A percentile compares a stretch with the other conserved stretches of the same genome.
Evolutionary conservation across 2,113 vertebrate species (phyloP).

Genomic region (Corynorhinus townsendii): DNA sequence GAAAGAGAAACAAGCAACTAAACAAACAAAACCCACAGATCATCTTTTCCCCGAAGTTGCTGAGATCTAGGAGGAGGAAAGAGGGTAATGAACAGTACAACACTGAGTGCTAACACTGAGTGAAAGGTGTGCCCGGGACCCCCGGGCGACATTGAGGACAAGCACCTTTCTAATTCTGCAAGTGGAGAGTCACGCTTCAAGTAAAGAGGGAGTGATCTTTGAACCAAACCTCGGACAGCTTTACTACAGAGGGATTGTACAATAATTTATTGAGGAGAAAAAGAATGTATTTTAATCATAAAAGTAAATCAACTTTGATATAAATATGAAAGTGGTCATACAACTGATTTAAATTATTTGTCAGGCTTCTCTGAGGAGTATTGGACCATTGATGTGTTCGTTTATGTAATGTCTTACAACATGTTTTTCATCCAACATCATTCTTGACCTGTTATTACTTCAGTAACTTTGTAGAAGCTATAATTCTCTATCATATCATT

Average conservation of each 20-base stretch:
- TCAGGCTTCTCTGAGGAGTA: neutral
- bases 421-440: neutral
- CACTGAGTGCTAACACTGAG: fast-evolving
- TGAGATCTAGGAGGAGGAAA: neutral
- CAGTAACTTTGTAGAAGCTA: neutral
- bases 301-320: neutral
- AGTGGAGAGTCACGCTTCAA: neutral
- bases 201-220: neutral
- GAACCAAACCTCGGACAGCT: neutral
- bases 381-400: neutral
- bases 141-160: too few species aligned
- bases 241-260: neutral
- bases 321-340: neutral
- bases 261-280: neutral
- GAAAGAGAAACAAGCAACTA: neutral
- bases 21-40: neutral
- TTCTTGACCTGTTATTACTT: constrained; percentile 25
- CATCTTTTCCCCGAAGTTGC: neutral
- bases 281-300: neutral
- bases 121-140: neutral
- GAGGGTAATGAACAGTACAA: neutral
- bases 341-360: neutral
- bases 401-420: neutral
- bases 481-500: neutral
- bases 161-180: neutral